Evolutionary conservation across 2,113 vertebrate genomes (phyloP).

Genomic region (Scopus umbretta): DNA sequence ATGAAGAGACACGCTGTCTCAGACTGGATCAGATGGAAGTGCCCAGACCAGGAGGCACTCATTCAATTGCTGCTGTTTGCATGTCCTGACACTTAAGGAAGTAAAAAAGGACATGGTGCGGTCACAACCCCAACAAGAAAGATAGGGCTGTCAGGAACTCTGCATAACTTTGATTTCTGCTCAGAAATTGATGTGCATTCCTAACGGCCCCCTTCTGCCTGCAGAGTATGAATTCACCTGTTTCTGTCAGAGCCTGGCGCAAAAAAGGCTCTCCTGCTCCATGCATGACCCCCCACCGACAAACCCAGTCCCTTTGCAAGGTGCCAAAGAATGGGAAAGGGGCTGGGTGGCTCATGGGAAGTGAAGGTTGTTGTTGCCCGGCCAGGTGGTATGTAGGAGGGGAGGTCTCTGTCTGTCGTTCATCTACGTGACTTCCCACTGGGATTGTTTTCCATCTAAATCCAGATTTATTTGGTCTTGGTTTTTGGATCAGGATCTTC

Average conservation of each 20-base stretch:
- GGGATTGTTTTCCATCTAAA: neutral
- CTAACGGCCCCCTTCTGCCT: neutral
- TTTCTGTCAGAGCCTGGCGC: rapidly evolving
- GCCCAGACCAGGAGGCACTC: neutral
- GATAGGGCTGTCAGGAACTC: neutral
- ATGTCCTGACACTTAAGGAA: neutral
- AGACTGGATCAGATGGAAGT: neutral
- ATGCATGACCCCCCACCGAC: neutral
- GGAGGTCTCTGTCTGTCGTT: neutral
- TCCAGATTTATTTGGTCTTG: neutral
- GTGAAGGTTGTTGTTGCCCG: neutral
- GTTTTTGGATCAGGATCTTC: neutral
- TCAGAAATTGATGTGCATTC: neutral
- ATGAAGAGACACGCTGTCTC: neutral
- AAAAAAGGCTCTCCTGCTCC: neutral
- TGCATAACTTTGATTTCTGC: neutral
- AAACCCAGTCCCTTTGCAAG: neutral
- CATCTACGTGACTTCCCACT: neutral
- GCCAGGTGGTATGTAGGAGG: neutral
- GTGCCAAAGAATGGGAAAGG: neutral
- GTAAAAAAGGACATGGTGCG: neutral
- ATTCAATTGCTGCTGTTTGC: neutral
- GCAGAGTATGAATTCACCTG: neutral
- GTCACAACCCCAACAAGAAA: neutral
- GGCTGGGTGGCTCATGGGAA: neutral